Base-by-base conservation (phyloP, 2,113 vertebrate genomes). In the Echinops telfairi region DNA sequence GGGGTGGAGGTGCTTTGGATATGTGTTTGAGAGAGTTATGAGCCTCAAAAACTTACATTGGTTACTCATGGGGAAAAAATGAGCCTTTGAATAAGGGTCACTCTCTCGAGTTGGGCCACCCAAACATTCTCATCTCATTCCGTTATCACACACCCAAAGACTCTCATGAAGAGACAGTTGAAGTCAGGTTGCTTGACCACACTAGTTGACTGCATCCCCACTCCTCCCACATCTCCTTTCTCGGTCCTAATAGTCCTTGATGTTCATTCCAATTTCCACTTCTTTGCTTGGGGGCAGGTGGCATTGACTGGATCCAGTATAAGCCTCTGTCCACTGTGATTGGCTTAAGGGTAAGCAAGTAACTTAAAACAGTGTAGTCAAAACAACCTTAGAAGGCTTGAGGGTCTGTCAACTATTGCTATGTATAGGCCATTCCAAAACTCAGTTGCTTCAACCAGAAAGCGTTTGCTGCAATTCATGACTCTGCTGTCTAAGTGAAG, bases 381-480 rank as follows among this genome's bases (percentile, higher is more conserved):
- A 82, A 22, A 14, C 78, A 93, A 29, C 2, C 40, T 82, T 66
- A 81, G 40, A 85, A 33, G 43, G 36, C 15, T 38, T 70, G 6
- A 40, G 4, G 70, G 33, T 82, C n/a, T 11, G 58, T 83, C 90
- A 90, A 60, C 15, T 87, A n/a, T 88, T 89, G 43, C 22, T 43
- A 8, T 95, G 22, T 93, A 83, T 27, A 86, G 82, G 78, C 11
- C n/a, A 58, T 4, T 17, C 8, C 25, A 31, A 83, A 76, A 94
- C 58, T 87, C n/a, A 88, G n/a, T 73, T 92, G 12, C 25, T 93
- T 85, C 87, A 93, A 86, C 76, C 36, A 88, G 3, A 71, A 58
- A 76, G 17, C 2, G 11, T 91, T 83, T 73, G 38, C 38, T 92
- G 10, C 58, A 76, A 60, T 14, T 60, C 57, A 80, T 7, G 8